Base-by-base conservation (phyloP, 2,888 invertebrate species). In the Myopa testacea region DNA sequence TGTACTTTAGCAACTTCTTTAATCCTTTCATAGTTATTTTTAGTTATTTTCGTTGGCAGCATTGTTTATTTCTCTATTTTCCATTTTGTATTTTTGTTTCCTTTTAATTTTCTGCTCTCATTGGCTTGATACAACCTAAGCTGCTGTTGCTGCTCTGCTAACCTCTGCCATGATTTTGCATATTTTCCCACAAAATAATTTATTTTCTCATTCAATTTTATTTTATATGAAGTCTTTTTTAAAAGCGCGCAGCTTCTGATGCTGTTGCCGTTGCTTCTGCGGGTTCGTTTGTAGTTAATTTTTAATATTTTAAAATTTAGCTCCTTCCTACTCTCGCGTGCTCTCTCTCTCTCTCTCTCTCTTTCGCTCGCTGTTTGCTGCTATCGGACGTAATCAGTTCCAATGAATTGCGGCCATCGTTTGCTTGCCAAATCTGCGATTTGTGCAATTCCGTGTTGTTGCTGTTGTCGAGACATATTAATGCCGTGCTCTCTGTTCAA, bases 221-320 rank as follows among this genome's bases (percentile, higher is more conserved):
- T 55, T 70, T 62, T 62, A 45, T 63, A 14, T 45, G 4, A 50
- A 40, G 19, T 62, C 50, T 38, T 45, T 19, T 62, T n/a, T 7
- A 14, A 38, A 40, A 45, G n/a, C 12, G 62, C 45, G 19, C 4
- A 7, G 16, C 19, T 45, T 12, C 14, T 62, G 38, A n/a, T 40
- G 6, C 60, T 58, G 26, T n/a, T 40, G 4, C 34, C 1, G 19
- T 8, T 69, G 19, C 5, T 70, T 14, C 14, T 55, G 70, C 34
- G 4, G 19, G 6, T 14, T 70, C 34, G 34, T 55, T 37, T 70
- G 37, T 55, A 70, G 70, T 55, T 55, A 70, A 70, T 70, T 55
- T 70, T 70, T 37, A 70, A 70, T 55, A 70, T 70, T 55, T 70
- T 37, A 69, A 69, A 45, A 62, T 62, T 62, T 62, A 10, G 34